A percentile compares a stretch with the other conserved stretches of the same genome.
phyloP scores from a whole-genome alignment of 2,113 vertebrate genomes.

The Grammomys surdaster region DNA sequence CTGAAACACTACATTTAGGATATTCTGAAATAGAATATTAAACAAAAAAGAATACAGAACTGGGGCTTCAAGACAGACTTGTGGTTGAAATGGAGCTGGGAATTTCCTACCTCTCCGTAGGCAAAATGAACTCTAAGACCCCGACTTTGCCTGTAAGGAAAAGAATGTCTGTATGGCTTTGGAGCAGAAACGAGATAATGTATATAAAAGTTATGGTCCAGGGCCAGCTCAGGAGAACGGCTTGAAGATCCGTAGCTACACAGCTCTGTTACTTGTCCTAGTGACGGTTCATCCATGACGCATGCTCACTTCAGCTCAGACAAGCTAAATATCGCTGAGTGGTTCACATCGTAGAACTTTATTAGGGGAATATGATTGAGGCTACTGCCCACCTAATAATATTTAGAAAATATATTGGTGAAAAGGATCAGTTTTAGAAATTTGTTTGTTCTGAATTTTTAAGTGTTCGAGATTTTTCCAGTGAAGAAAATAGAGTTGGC shows the following conservation, averaged over 20 bases:
- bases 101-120: neutral
- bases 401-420: conserved; percentile 29
- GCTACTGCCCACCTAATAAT: conserved; percentile 1
- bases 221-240: neutral
- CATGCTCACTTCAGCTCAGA: neutral
- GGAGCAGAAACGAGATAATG: neutral
- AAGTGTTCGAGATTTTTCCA: neutral
- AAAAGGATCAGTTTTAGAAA: neutral
- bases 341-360: conserved; percentile 65
- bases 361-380: conserved; percentile 55
- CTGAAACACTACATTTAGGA: conserved; percentile 8
- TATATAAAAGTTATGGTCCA: neutral
- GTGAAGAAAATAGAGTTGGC: neutral
- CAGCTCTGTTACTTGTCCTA: neutral
- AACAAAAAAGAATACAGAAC: neutral
- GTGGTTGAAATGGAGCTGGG: neutral
- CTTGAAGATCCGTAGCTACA: neutral
- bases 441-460: neutral
- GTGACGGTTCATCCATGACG: neutral
- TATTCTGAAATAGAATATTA: neutral
- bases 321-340: conserved; percentile 41
- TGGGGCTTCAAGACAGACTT: neutral
- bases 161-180: neutral
- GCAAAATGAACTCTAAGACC: neutral
- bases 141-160: neutral